A percentile compares a stretch with the other conserved stretches of the same genome.
Evolutionary conservation across 2,113 vertebrate genomes (phyloP).

Genomic region (Strix uralensis): DNA sequence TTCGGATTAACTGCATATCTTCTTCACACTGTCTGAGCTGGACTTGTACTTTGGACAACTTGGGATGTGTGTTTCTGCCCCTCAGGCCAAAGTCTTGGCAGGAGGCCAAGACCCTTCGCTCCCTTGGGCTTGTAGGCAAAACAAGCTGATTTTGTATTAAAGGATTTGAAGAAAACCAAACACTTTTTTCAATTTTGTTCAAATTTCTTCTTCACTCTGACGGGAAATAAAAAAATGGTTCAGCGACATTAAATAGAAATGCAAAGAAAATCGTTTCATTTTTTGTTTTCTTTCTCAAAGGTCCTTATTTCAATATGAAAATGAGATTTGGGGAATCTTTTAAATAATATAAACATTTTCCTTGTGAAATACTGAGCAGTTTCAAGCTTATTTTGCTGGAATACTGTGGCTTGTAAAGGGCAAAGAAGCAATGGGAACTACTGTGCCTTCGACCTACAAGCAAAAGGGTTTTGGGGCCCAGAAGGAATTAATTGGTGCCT

Average conservation of each 20-base stretch:
- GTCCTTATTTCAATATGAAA: not conserved
- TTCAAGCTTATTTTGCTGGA: not conserved
- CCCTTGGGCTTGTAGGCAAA: not conserved
- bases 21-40: not conserved
- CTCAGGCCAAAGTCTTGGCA: not conserved
- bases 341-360: not conserved
- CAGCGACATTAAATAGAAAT: not conserved
- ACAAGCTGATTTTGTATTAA: not conserved
- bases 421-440: not conserved
- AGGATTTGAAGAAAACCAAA: not conserved
- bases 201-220: not conserved
- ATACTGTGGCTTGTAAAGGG: not conserved
- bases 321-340: not conserved
- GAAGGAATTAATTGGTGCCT: not conserved
- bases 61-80: not conserved
- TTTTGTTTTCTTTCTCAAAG: not conserved
- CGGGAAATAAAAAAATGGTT: not conserved
- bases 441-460: not conserved
- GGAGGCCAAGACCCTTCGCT: not conserved
- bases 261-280: not conserved
- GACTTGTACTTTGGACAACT: not conserved
- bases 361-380: not conserved
- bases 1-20: not conserved
- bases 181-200: not conserved
- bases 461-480: not conserved